These are phyloP conservation scores for Blennius ocellaris DNA, from an alignment of 2,113 vertebrate species.

Conservation along the genomic window DNA sequence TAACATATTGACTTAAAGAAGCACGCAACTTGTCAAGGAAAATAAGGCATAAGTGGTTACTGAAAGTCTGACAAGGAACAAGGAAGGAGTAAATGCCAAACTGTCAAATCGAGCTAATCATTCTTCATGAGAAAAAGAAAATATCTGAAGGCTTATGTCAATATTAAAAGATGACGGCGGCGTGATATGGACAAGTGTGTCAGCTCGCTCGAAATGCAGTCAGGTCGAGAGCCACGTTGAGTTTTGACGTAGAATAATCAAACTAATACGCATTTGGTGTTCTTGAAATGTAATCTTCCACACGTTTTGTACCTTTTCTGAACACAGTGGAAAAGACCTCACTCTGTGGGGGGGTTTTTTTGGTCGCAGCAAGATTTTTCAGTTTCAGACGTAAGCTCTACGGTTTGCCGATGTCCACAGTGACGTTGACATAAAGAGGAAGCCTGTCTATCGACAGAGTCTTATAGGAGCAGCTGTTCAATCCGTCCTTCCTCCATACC, in stretches of 20 bases:
- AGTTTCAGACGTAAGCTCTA: conserved; percentile 50
- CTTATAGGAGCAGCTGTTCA: conserved; percentile 91
- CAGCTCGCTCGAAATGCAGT: neutral
- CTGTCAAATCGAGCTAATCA: neutral
- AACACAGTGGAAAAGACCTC: conserved; percentile 6
- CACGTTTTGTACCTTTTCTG: conserved; percentile 5
- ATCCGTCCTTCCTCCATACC: conserved; percentile 90
- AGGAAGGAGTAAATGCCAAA: neutral
- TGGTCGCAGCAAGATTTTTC: conserved; percentile 34
- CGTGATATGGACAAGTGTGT: conserved; percentile 27
- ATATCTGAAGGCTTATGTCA: conserved; percentile 3
- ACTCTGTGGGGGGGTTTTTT: conserved; percentile 17
- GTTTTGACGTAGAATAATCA: conserved; percentile 2
- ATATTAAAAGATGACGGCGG: conserved; percentile 1
- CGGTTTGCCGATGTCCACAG: conserved; percentile 88
- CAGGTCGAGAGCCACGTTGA: neutral
- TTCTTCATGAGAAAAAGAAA: neutral
- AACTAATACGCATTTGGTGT: conserved; percentile 40
- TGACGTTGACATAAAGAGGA: conserved; percentile 92
- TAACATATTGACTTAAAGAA: conserved; percentile 6
- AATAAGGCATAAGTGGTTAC: conserved; percentile 23
- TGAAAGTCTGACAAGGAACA: neutral
- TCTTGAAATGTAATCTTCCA: conserved; percentile 6
- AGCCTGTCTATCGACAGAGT: conserved; percentile 85
- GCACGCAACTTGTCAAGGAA: conserved; percentile 14